Evolutionary conservation across 2,797 vertebrate genomes (phyloP), one percentile per base, ranked within the genome.

Genomic region (Gallinago nigripennis): DNA sequence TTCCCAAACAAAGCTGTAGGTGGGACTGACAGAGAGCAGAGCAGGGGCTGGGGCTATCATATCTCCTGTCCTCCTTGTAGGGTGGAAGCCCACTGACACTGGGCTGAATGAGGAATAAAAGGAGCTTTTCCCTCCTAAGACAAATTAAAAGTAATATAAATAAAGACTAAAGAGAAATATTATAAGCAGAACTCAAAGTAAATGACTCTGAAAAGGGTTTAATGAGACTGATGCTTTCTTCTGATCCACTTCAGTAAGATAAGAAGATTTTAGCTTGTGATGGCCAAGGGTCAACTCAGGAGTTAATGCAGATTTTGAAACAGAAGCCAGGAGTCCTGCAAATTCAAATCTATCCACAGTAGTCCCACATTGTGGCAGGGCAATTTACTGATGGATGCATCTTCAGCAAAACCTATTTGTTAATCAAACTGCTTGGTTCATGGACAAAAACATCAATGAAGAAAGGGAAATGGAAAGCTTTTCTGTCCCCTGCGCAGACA

Each of bases 261-360:
- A 82, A 90, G 71, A 87, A 77, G 37, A 80, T 94, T 92, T 92
- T 68, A 86, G n/a, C 61, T 68, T 48, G 31, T 78, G 76, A 12
- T 28, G 37, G 46, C 41, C 65, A 94, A 56, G 9, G 71, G 88
- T 89, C 69, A 85, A 4, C 57, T 71, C 5, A 16, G 69, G 61
- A 87, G 33, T 85, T 95, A 92, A 86, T 87, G 68, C 30, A 92
- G 82, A 80, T 73, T 95, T 92, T 83, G 72, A 77, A 81, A 87
- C 11, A 87, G 68, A 77, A 96, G 30, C 56, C 75, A 91, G 31
- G 41, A 86, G 24, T 45, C 50, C 41, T 91, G 65, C 21, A 85
- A 89, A 86, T 91, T 90, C 84, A 83, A 37, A 81, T 61, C 61
- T 23, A 61, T 68, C 69, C 35, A 25, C 30, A 24, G 21, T 50